Evolutionary conservation across 2,113 vertebrate genomes (phyloP).

Genomic region (Hemibagrus wyckioides): DNA sequence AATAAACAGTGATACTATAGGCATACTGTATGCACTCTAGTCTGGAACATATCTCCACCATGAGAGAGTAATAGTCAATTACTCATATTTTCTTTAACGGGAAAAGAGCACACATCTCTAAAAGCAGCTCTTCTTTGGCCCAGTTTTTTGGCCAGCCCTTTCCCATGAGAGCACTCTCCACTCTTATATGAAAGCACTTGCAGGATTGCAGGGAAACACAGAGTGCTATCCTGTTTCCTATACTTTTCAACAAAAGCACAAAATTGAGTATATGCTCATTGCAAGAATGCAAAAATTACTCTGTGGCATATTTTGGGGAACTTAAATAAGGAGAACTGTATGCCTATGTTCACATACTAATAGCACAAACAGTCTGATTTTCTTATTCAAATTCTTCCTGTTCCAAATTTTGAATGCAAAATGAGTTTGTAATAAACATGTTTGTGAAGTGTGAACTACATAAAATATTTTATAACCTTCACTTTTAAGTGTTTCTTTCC

Average conservation of each 20-base stretch:
- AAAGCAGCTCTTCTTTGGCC: constrained; percentile 37
- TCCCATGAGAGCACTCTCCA: constrained; percentile 14
- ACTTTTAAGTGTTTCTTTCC: background rate
- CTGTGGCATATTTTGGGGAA: background rate
- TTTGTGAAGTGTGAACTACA: background rate
- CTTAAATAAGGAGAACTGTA: background rate
- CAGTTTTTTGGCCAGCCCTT: constrained; percentile 37
- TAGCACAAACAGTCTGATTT: background rate
- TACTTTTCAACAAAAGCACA: constrained; percentile 24
- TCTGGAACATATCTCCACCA: background rate
- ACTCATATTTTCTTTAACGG: background rate
- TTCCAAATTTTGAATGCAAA: background rate
- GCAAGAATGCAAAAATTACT: background rate
- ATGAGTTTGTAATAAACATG: background rate
- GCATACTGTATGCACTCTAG: background rate
- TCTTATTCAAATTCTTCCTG: background rate
- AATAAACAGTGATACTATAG: constrained; percentile 30
- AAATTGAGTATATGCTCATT: background rate
- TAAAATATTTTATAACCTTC: background rate
- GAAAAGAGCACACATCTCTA: constrained; percentile 22
- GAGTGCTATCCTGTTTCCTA: background rate
- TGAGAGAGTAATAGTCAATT: background rate
- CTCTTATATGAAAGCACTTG: constrained; percentile 33
- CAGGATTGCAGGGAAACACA: constrained; percentile 22
- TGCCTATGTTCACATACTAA: background rate